Conservation (phyloP, 1,140 invertebrate genomes). For the Chlorops oryzae region DNA sequence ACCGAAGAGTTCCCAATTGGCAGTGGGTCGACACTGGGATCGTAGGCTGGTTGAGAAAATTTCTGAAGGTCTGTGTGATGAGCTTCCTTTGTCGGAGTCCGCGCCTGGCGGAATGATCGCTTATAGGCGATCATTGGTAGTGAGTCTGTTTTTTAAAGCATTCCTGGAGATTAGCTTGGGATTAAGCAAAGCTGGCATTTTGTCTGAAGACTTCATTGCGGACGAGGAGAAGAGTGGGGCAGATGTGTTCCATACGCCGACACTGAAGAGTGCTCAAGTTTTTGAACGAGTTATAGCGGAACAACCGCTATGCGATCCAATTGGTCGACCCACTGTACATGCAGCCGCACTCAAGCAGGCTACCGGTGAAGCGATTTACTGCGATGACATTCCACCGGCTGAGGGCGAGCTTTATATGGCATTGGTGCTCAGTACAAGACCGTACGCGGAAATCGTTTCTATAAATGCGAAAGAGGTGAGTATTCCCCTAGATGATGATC, state of each 20-base stretch:
- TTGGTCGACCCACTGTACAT: slow-evolving; percentile 79
- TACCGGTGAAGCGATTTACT: slow-evolving; percentile 86
- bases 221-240: slow-evolving; percentile 51
- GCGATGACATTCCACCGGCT: slow-evolving; percentile 76
- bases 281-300: slow-evolving; percentile 63
- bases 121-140: slow-evolving; percentile 72
- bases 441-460: slow-evolving; percentile 71
- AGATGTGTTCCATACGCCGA: slow-evolving; percentile 57
- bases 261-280: slow-evolving; percentile 70
- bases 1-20: slow-evolving; percentile 56
- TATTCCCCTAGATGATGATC: too few species aligned
- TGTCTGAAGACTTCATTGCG: slow-evolving; percentile 38
- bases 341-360: slow-evolving; percentile 80
- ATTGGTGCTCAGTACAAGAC: slow-evolving; percentile 69
- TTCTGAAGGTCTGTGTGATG: slow-evolving; percentile 60
- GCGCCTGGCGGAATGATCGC: slow-evolving; percentile 88
- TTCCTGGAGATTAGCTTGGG: slow-evolving; percentile 65
- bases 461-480: slow-evolving; percentile 66
- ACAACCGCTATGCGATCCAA: slow-evolving; percentile 61
- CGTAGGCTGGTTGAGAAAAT: slow-evolving; percentile 61
- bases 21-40: slow-evolving; percentile 68
- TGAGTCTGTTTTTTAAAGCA: slow-evolving; percentile 89
- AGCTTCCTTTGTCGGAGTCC: slow-evolving; percentile 67
- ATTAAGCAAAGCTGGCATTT: slow-evolving; percentile 50
- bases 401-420: slow-evolving; percentile 70